phyloP scores from a whole-genome alignment of 2,113 vertebrate species.

The Vimba vimba region DNA sequence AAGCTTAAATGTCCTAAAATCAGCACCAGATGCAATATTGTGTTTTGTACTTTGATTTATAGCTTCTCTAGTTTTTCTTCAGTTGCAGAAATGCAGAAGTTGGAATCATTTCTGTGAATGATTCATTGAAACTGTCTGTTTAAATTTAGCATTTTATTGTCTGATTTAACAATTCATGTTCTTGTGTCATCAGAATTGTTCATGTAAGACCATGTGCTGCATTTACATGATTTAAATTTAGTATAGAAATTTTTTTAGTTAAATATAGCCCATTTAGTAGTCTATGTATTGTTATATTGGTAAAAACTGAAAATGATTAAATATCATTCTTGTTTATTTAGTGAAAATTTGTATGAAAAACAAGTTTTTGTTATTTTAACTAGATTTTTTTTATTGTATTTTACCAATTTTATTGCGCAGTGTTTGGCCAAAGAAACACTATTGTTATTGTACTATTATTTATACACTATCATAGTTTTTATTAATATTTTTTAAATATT shows the following conservation, averaged over 20 bases:
- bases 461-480: neutral
- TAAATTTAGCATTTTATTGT: neutral
- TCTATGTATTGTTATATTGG: too few relatives aligned
- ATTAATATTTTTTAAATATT: neutral
- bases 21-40: neutral
- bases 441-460: neutral
- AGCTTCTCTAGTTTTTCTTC: neutral
- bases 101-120: neutral
- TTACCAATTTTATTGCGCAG: neutral
- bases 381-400: neutral
- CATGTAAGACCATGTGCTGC: neutral
- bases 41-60: neutral
- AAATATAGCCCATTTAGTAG: neutral
- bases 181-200: neutral
- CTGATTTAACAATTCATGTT: neutral
- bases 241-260: too few relatives aligned
- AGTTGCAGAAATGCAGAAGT: neutral
- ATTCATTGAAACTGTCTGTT: too few relatives aligned
- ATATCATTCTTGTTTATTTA: neutral
- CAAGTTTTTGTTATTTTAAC: neutral
- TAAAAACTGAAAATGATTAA: too few relatives aligned
- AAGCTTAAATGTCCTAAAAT: neutral
- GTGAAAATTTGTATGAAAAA: neutral
- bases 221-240: neutral
- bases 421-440: neutral